phyloP scores from a whole-genome alignment of 2,113 vertebrate species.

The Clinocottus analis region DNA sequence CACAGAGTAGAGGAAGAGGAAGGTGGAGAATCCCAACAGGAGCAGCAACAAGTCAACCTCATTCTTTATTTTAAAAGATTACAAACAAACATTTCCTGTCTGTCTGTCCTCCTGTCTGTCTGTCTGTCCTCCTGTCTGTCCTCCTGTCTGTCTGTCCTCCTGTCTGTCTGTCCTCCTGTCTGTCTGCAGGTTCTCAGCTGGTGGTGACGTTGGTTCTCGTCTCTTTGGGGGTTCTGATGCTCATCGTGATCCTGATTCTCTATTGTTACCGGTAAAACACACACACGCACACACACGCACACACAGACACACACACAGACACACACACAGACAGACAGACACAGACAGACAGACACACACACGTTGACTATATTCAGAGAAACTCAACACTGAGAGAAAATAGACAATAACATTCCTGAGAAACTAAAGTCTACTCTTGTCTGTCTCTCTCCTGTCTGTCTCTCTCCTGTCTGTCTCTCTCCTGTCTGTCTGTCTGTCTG shows the following conservation, averaged over 20 bases:
- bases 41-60: too few relatives aligned
- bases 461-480: too few relatives aligned
- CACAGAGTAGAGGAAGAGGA: too few relatives aligned
- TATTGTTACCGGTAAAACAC: slow-evolving; percentile 82
- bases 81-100: too few relatives aligned
- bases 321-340: slow-evolving; percentile 27
- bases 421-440: too few relatives aligned
- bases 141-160: neutral
- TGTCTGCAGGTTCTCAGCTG: slow-evolving; percentile 71
- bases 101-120: too few relatives aligned
- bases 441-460: too few relatives aligned
- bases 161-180: too few relatives aligned
- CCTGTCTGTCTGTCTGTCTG: too few relatives aligned
- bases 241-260: slow-evolving; percentile 71
- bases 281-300: slow-evolving; percentile 29
- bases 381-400: slow-evolving; percentile 52
- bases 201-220: slow-evolving; percentile 80
- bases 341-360: too few relatives aligned
- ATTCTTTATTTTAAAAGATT: too few relatives aligned
- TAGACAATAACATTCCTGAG: slow-evolving; percentile 54
- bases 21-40: too few relatives aligned
- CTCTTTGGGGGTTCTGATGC: slow-evolving; percentile 79
- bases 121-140: neutral
- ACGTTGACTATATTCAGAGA: slow-evolving; percentile 56
- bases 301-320: slow-evolving; percentile 4